Evolutionary conservation across 2,113 vertebrate genomes (phyloP), one percentile per base, ranked within the genome.

Genomic region (Chelonoidis abingdonii): DNA sequence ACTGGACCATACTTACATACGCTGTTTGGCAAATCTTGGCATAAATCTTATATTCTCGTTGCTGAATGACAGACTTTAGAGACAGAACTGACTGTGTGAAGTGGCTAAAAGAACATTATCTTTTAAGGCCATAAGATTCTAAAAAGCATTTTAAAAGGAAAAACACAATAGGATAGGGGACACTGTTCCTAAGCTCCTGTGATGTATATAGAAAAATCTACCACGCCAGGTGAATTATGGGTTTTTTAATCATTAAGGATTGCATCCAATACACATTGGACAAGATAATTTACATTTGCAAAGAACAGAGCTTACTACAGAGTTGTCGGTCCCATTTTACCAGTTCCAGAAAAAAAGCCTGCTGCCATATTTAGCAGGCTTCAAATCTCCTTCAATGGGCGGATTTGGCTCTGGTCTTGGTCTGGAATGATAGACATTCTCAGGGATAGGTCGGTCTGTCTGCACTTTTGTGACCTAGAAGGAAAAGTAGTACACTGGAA

Each of bases 401-500:
- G 98, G 97, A 93, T 98, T 99, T 94, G 99, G 99, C 92, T 99
- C 98, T 5, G 99, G 99, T 84, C 99, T 98, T 52, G 98, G 80
- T 89, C 99, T 98, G 85, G 99, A 99, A 91, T 99, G 98, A 97
- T 99, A 99, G 8, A 97, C 97, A 95, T 99, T 99, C 97, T 99
- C 99, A 6, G 99, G 99, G 41, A 99, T 11, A 82, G 99, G 98
- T 56, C 99, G 98, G 3, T 98, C 91, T 72, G 99, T 99, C 82
- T 99, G 96, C 98, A 99, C 99, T 98, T 99, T 99, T 4, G 99
- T 99, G 96, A 99, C 99, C 99, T 99, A 96, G 19, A 93, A 94
- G 92, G 69, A 76, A 25, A 59, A 91, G 89, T 89, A 88, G 80
- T 90, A 17, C 62, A 2, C 54, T 4, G 47, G 3, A 49, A 41